phyloP scores from a whole-genome alignment of 2,888 invertebrate species.

The Danaus chrysippus region DNA sequence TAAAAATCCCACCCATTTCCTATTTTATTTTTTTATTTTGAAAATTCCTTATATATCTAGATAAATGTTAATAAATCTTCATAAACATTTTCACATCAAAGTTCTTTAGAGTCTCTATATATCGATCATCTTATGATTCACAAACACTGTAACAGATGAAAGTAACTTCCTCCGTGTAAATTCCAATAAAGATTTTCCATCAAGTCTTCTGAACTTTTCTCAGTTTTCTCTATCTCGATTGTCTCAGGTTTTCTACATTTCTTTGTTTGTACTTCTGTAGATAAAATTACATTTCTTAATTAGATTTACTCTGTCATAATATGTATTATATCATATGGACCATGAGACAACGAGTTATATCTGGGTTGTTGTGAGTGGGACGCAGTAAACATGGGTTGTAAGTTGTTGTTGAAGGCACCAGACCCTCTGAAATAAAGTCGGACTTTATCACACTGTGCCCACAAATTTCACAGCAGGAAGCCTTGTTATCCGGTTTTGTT shows the following conservation, averaged over 20 bases:
- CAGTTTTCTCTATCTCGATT: constrained; percentile 66
- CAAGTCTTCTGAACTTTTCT: constrained; percentile 69
- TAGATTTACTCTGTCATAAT: constrained; percentile 42
- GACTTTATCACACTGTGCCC: constrained; percentile 69
- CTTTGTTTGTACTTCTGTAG: constrained; percentile 77
- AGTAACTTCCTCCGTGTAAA: constrained; percentile 81
- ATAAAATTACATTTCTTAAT: constrained; percentile 72
- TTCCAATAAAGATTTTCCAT: constrained; percentile 80
- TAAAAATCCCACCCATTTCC: constrained; percentile 64
- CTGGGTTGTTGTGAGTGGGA: constrained; percentile 80
- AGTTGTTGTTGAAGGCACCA: constrained; percentile 71
- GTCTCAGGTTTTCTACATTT: constrained; percentile 71
- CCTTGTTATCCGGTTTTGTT: constrained; percentile 58
- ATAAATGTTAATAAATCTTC: constrained; percentile 20
- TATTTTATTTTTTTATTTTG: constrained; percentile 55
- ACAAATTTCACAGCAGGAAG: constrained; percentile 55
- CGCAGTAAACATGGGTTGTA: constrained; percentile 73
- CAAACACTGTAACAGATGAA: constrained; percentile 74
- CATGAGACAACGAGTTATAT: constrained; percentile 82
- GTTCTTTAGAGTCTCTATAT: constrained; percentile 35
- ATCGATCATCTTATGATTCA: constrained; percentile 47
- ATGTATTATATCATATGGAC: constrained; percentile 79
- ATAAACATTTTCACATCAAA: constrained; percentile 32
- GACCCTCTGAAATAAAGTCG: constrained; percentile 78
- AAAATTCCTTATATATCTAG: constrained; percentile 39